phyloP scores from a whole-genome alignment of 2,113 vertebrate genomes.

The Balaenoptera acutorostrata region DNA sequence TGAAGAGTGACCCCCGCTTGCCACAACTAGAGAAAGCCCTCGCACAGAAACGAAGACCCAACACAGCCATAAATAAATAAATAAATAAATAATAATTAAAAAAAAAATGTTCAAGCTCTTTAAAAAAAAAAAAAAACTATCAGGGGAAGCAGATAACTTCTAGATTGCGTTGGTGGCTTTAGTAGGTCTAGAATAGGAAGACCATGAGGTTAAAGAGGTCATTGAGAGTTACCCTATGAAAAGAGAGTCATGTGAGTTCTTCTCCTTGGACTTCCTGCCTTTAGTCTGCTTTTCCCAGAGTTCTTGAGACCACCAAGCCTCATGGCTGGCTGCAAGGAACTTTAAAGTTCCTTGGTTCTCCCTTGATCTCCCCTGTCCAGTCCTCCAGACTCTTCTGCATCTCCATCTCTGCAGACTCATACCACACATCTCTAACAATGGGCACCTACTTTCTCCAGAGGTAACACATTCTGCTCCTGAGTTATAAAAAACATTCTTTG shows the following conservation, averaged over 20 bases:
- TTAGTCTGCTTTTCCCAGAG: background rate
- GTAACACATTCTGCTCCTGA: background rate
- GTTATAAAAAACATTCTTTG: background rate
- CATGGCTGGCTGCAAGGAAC: background rate
- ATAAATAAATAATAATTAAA: too few species aligned
- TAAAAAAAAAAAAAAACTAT: too few species aligned
- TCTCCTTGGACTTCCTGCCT: background rate
- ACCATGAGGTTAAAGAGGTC: background rate
- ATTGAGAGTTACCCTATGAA: background rate
- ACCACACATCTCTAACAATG: background rate
- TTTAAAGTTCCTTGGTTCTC: background rate
- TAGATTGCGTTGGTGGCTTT: background rate
- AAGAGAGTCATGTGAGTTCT: background rate
- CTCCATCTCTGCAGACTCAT: background rate
- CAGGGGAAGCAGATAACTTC: background rate
- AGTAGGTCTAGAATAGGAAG: background rate
- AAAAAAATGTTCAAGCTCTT: too few species aligned
- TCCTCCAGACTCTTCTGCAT: background rate
- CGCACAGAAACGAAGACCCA: too few species aligned
- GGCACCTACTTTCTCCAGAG: background rate
- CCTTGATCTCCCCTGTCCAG: too few species aligned
- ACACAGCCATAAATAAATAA: too few species aligned
- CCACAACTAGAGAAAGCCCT: too few species aligned
- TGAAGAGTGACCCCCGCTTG: too few species aligned
- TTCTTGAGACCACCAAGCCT: background rate